Base-by-base conservation (phyloP, 30 jellyfish, hydroid and myxozoan species). In the Catostylus mosaicus region DNA sequence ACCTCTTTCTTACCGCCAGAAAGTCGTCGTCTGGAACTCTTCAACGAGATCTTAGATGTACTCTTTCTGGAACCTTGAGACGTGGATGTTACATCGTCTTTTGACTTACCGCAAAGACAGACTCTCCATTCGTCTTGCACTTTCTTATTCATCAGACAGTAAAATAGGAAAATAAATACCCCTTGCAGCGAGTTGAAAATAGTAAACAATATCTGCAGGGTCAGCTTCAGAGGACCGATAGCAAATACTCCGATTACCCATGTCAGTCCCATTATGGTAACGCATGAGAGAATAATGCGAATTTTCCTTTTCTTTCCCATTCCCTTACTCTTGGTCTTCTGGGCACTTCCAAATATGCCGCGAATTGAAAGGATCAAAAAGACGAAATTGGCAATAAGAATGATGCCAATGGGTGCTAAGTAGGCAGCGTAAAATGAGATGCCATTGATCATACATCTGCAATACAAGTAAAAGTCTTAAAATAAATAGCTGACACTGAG, bases 171-270 rank as follows among this genome's bases (percentile, higher is more conserved):
- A 31, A 79, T 65, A 19, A 79, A 79, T 7, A 79, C 69, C 27
- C 90, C 90, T 79, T 79, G 90, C 16, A 79, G 54, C 4, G 90
- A 79, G 75, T 65, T 66, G 82, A 65, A 29, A n/a, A 79, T 59
- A 31, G 81, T 59, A 66, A 79, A 79, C 18, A 52, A 20, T 37
- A 59, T 35, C 32, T 79, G 90, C 32, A 79, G 56, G n/a, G 82
- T 30, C 6, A 43, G n/a, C 36, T 79, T 63, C 40, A 69, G 30
- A 3, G 63, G 67, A 8, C 75, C 90, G 19, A 79, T 66, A 9
- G 90, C 75, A 22, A 79, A 79, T 2, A 79, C 30, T 18, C 90
- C 90, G 23, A 79, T 38, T 2, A 79, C 48, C 90, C 90, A 79
- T 60, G 90, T 47, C n/a, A 79, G 90, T 31, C 90, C 90, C 62